Base-by-base conservation (phyloP, 1,140 invertebrate genomes). In the Hesperophylax magnus region DNA sequence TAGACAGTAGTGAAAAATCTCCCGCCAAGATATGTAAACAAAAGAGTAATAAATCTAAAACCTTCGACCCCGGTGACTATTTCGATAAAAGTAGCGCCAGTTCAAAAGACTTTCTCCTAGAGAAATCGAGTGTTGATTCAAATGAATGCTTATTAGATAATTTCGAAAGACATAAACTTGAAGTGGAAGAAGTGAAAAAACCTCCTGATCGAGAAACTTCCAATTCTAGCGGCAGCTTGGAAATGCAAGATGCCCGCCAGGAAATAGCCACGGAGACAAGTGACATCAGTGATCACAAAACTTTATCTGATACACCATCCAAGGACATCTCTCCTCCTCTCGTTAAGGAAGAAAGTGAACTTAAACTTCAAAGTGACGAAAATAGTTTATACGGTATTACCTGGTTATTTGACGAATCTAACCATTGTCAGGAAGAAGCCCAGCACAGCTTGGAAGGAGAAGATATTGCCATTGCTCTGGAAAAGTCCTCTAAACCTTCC, bases 81-180 rank as follows among this genome's bases (percentile, higher is more conserved):
- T 90, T 89, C 77, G 91, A 93, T 85, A 91, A 92, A 84, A 89
- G 90, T 22, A 93, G 91, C 86, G 92, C 92, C 61, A 92, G 92
- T 85, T 93, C 92, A 6, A 93, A 93, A 86, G 92, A 93, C 85
- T 91, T 92, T 58, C 86, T 93, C 20, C 88, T 93, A 86, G 90
- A 92, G 75, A 89, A 91, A 87, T 90, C 89, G 39, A 90, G 89
- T 84, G 87, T 90, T 84, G 89, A 90, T 86, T 90, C 89, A 47
- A 90, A 90, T 82, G 89, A 90, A 72, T 88, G 86, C 60, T 76
- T 84, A 39, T 78, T 82, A 65, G 79, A 84, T 54, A 78, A 84
- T 79, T 84, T 81, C 63, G 83, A 84, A 67, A 82, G 69, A 80
- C 34, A 78, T 52, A 78, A 82, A 87, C 85, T 60, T 86, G 88